Base-by-base conservation (phyloP, 2,113 vertebrate genomes). In the Sprattus sprattus region DNA sequence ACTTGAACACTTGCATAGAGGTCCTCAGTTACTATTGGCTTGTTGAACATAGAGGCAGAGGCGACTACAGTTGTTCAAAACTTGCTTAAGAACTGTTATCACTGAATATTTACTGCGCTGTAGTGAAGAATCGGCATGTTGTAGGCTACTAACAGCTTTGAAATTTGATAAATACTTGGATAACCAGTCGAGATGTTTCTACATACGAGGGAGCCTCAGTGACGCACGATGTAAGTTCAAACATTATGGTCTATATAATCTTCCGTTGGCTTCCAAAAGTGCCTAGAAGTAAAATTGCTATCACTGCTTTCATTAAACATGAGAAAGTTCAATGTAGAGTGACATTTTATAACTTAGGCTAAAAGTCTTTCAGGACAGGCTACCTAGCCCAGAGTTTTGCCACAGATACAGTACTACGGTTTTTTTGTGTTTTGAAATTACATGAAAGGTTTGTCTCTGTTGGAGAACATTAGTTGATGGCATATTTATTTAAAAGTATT, bases 171-270 rank as follows among this genome's bases (percentile, higher is more conserved):
- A 39, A 39, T 39, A 39, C 25, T 78, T 78, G 71, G 71, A 78
- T 78, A 15, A 78, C 13, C 16, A 28, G 25, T 78, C 71, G 71
- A 78, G 87, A 93, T 94, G 93, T 83, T 81, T 88, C 84, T 90
- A 89, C 85, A 82, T 84, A 87, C 64, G 89, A 88, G 89, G 81
- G 91, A 88, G 92, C 92, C 83, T 90, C 92, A 93, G 22, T 94
- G 92, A 94, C 71, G 39, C 78, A 89, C 85, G 87, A 95, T 94
- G 94, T 95, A 89, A 95, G 94, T 94, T 4, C 0, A 67, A 22
- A 84, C 22, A 45, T 32, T n/a, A 28, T 4, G 6, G 39, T 67
- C 32, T 46, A 18, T 8, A 5, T 46, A 20, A 11, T 2, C 15
- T 75, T 47, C 49, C 10, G 60, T 60, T 82, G 8, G n/a, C 6